These are phyloP conservation scores for Podarcis siculus DNA, from an alignment of 2,797 vertebrate genomes.

Conservation along the genomic window DNA sequence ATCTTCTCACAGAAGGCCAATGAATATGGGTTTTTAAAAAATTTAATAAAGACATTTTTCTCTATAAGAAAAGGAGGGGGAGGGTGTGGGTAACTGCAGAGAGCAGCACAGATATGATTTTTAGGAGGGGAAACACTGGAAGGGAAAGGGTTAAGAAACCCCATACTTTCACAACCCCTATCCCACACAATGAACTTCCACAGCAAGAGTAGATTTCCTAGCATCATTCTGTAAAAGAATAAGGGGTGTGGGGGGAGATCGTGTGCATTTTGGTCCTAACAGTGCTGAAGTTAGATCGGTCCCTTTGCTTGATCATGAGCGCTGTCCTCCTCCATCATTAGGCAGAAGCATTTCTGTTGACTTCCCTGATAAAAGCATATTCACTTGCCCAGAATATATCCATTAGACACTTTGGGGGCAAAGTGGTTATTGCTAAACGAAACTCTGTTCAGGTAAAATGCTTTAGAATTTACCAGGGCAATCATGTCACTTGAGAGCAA, in stretches of 20 bases:
- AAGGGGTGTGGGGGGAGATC: background rate
- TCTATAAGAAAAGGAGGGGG: background rate
- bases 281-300: background rate
- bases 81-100: background rate
- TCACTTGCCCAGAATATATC: constrained; percentile 16
- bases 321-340: background rate
- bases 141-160: background rate
- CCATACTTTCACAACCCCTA: background rate
- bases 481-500: constrained; percentile 31
- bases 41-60: background rate
- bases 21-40: background rate
- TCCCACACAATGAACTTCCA: background rate
- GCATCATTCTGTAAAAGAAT: background rate
- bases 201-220: background rate
- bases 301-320: background rate
- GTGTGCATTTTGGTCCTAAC: background rate
- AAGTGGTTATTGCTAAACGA: constrained; percentile 21
- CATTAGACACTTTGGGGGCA: background rate
- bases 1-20: background rate
- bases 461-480: constrained; percentile 29
- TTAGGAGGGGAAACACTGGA: background rate
- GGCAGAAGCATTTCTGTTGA: background rate
- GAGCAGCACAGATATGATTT: background rate
- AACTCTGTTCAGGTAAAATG: constrained; percentile 19
- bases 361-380: constrained; percentile 20